These are phyloP conservation scores for Nymphicus hollandicus DNA, from an alignment of 2,113 vertebrate species.

Conservation along the genomic window DNA sequence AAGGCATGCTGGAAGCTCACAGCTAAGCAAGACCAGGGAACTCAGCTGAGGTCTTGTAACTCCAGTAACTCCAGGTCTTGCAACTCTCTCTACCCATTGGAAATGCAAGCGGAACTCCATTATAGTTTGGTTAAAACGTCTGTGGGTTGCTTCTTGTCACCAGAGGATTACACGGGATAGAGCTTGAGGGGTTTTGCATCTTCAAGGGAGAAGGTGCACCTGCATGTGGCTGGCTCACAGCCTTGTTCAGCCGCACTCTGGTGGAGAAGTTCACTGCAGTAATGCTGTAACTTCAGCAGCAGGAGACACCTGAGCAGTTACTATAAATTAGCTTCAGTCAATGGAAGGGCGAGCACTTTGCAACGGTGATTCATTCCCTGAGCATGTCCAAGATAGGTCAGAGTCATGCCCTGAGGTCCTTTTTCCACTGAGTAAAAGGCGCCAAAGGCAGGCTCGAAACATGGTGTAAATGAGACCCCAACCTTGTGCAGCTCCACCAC, in stretches of 20 bases:
- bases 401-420: background rate
- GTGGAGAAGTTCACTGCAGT: background rate
- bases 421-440: background rate
- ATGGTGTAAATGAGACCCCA: background rate
- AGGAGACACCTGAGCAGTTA: background rate
- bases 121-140: background rate
- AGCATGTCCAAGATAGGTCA: background rate
- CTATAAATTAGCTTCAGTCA: background rate
- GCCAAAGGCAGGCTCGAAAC: background rate
- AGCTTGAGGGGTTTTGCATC: background rate
- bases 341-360: background rate
- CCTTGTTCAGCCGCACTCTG: accelerated
- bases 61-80: background rate
- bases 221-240: background rate
- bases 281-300: background rate
- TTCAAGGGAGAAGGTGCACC: background rate
- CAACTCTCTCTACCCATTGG: background rate
- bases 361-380: background rate
- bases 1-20: accelerated
- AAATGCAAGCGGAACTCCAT: background rate
- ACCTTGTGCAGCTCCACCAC: background rate
- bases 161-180: background rate
- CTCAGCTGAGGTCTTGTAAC: accelerated
- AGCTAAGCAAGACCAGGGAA: background rate
- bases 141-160: accelerated